Conservation (phyloP, 2,113 vertebrate species). For the Amazona vittata region DNA sequence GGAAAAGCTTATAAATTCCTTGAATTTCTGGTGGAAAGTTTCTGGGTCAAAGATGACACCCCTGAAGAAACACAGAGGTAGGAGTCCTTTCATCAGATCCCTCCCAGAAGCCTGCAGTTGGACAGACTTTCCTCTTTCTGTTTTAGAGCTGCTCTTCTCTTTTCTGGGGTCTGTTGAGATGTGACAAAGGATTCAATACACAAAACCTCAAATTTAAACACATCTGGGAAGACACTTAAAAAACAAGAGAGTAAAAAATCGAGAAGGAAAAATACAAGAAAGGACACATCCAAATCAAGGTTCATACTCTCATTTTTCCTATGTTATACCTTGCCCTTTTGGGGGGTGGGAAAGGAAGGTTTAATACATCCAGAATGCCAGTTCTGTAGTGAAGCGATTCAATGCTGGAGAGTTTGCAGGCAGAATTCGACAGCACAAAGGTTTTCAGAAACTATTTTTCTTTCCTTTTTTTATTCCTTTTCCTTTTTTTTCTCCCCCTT, state of each 20-base stretch:
- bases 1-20: background rate
- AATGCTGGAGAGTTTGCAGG: conserved; percentile 13
- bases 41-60: background rate
- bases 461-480: background rate
- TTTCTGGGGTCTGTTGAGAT: background rate
- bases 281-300: background rate
- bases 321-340: background rate
- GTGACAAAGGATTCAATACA: background rate
- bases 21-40: background rate
- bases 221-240: background rate
- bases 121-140: background rate
- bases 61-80: background rate
- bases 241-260: background rate
- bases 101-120: background rate
- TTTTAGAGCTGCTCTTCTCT: background rate
- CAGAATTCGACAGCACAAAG: conserved; percentile 58
- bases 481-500: background rate
- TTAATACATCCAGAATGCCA: background rate
- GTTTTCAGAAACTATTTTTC: conserved; percentile 56
- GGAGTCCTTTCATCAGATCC: background rate
- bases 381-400: background rate
- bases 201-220: background rate
- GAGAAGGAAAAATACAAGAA: background rate
- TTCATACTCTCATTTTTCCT: background rate
- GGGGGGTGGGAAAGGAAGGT: rapidly evolving